phyloP scores from a whole-genome alignment of 1,140 invertebrate species.

The Anastatus disparis region DNA sequence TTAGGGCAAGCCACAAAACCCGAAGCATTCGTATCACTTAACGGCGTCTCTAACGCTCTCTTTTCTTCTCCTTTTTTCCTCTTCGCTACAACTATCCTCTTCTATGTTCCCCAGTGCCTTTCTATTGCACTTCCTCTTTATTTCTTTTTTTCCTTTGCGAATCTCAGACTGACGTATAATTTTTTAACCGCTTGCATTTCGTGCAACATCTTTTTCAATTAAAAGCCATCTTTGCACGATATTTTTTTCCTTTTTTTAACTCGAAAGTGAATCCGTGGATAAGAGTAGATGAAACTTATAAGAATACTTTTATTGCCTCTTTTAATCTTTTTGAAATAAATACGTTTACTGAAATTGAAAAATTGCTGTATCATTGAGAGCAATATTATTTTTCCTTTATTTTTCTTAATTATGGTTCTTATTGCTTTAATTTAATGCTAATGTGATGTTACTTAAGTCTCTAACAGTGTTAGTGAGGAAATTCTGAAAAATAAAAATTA shows the following conservation, averaged over 20 bases:
- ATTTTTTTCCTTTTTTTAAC: background rate
- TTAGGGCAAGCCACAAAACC: constrained; percentile 51
- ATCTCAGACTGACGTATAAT: constrained; percentile 3
- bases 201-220: constrained; percentile 13
- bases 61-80: constrained; percentile 39
- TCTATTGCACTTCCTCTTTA: background rate
- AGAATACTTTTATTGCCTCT: background rate
- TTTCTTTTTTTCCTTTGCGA: background rate
- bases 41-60: constrained; percentile 40
- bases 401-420: background rate
- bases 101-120: constrained; percentile 15
- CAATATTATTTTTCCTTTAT: constrained; percentile 12
- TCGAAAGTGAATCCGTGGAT: background rate
- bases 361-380: background rate
- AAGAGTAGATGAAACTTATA: background rate
- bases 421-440: constrained; percentile 20
- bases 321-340: background rate
- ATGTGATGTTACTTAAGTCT: background rate
- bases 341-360: background rate
- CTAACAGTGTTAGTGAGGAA: background rate
- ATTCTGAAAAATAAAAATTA: constrained; percentile 35
- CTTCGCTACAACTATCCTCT: background rate
- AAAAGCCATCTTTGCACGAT: background rate
- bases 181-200: background rate
- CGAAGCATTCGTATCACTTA: constrained; percentile 63